Base-by-base conservation (phyloP, 2,888 invertebrate genomes). In the Tachina grossa region DNA sequence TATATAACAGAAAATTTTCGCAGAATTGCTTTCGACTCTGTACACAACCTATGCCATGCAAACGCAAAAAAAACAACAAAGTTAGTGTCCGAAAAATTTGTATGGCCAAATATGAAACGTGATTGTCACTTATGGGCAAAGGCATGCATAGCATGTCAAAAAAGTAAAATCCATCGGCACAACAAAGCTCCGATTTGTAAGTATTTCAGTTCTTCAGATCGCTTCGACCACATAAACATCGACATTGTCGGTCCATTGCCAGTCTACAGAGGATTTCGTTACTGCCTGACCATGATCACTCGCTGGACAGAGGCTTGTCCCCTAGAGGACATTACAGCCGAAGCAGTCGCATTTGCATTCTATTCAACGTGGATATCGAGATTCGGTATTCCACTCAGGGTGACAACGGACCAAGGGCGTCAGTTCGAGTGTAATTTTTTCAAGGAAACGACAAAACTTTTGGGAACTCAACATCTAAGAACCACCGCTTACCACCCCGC, bases 151-250 rank as follows among this genome's bases (percentile, higher is more conserved):
- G 47, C 47, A 16, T 79, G 78, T n/a, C 79, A 85, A n/a, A 53
- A 51, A 31, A 69, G 19, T 45, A 83, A 81, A 39, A 66, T 76
- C 14, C 57, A 82, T n/a, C 51, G 65, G 8, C 63, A 65, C 43
- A 76, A 76, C 16, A 76, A 16, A 57, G 55, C 55, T 22, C 55
- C 55, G 10, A 13, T 65, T 8, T 43, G 13, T 1, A 10, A 65
- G 9, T 76, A 76, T 6, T 51, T 39, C 10, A 53, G 41, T 39
- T 14, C 76, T 3, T 22, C 65, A 16, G 75, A 49, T 19, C 69
- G 87, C 11, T 87, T 85, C 19, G 57, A 83, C 6, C 74, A 85
- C 51, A 57, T 85, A 3, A 82, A 83, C 22, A 22, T 22, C 22
- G 22, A 22, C 22, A 22, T 22, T 22, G 22, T 22, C 22, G 22